Percentiles rank a stretch among this genome's conserved stretches.
phyloP scores from a whole-genome alignment of 2,888 invertebrate genomes.

The Acheta domesticus region DNA sequence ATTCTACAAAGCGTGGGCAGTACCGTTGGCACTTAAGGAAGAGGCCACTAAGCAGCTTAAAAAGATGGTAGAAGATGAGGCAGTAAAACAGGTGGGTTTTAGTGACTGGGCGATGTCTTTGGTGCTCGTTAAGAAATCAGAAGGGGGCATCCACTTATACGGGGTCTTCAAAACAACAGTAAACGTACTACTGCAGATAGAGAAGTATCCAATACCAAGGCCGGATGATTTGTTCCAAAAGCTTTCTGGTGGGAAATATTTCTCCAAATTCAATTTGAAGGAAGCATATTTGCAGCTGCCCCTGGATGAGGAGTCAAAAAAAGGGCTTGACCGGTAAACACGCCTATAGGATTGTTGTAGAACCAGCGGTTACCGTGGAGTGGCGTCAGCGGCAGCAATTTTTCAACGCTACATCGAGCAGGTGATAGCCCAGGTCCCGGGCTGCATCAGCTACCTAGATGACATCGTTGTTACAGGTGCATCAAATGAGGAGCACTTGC shows the following conservation, averaged over 20 bases:
- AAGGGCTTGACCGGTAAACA: background rate
- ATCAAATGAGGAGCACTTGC: background rate
- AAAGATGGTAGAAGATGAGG: no score
- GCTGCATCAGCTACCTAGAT: background rate
- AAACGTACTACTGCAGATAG: no score
- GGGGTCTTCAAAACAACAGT: no score
- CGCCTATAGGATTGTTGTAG: background rate
- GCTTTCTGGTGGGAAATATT: background rate
- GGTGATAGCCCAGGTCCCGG: background rate
- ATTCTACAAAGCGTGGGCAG: no score
- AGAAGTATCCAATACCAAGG: no score
- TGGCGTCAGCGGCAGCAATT: background rate
- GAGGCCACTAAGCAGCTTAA: no score
- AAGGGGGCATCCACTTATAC: no score
- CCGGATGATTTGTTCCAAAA: no score
- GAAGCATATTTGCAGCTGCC: background rate
- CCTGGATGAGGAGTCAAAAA: background rate
- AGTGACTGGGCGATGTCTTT: no score
- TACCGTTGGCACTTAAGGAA: no score
- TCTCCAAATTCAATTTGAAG: background rate
- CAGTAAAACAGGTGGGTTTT: no score
- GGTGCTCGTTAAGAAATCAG: no score
- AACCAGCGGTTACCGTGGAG: background rate
- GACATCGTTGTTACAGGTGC: background rate
- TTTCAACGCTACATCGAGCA: background rate